Percentiles rank a stretch among this genome's conserved stretches.
These are phyloP conservation scores for Calycopis cecrops DNA, from an alignment of 1,140 invertebrate species.

Conservation along the genomic window DNA sequence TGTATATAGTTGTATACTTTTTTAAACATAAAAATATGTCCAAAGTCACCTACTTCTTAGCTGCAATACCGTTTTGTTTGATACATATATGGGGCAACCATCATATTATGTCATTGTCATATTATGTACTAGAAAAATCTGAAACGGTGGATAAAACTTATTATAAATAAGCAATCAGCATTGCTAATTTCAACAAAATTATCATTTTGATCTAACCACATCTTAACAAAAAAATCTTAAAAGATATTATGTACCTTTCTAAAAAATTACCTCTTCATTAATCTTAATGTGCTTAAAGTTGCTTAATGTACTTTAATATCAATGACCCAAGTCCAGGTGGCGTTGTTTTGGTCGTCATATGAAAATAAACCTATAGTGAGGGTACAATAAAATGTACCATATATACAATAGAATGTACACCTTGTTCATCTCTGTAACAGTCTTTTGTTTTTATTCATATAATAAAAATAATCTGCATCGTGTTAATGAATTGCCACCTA, in stretches of 20 bases:
- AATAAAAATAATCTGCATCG: background rate
- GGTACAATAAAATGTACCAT: conserved; percentile 1
- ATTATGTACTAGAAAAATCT: too few species aligned
- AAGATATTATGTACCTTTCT: background rate
- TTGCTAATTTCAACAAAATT: background rate
- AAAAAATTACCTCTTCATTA: background rate
- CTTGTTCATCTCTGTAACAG: background rate
- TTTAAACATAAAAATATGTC: too few species aligned
- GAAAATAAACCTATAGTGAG: background rate
- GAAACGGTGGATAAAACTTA: too few species aligned
- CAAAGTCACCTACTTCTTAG: too few species aligned
- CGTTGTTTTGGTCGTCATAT: conserved; percentile 1
- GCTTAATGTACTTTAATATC: background rate
- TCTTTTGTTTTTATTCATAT: too few species aligned
- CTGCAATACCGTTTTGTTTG: too few species aligned
- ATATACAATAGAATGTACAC: background rate
- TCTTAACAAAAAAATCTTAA: conserved; percentile 3
- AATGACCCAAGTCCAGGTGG: conserved; percentile 3
- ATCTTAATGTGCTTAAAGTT: background rate
- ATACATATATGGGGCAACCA: too few species aligned
- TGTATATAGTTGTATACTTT: too few species aligned
- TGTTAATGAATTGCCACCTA: background rate
- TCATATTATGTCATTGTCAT: too few species aligned
- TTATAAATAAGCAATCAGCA: too few species aligned
- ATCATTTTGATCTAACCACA: background rate